Evolutionary conservation across 2,888 invertebrate species (phyloP).

Genomic region (Gisinianus flammeolus): DNA sequence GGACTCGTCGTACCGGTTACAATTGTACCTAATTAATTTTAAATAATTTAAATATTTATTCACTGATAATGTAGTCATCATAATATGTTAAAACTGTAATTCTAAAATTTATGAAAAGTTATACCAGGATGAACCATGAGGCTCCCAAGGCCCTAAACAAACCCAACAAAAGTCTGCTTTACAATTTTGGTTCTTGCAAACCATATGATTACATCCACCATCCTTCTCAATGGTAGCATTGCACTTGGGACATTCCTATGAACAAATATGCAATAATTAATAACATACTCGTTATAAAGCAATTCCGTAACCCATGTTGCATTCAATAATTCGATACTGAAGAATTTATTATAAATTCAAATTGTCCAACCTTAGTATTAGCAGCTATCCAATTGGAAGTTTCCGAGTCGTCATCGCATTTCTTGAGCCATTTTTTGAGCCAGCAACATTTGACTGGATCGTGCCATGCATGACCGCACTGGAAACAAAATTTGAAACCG

Average conservation of each 20-base stretch:
- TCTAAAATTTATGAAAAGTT: not conserved
- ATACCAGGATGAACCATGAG: constrained; percentile 93
- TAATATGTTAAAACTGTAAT: not conserved
- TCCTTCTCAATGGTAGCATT: constrained; percentile 96
- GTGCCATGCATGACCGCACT: constrained; percentile 97
- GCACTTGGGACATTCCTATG: constrained; percentile 92
- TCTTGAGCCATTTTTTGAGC: constrained; percentile 95
- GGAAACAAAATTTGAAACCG: constrained; percentile 92
- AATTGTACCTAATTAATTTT: constrained; percentile 74
- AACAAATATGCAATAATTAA: constrained; percentile 27
- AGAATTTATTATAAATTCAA: not conserved
- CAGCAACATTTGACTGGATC: constrained; percentile 95
- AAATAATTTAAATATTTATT: not conserved
- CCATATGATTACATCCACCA: constrained; percentile 99
- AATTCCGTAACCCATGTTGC: not conserved
- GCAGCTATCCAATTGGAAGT: constrained; percentile 99
- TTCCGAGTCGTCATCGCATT: constrained; percentile 98
- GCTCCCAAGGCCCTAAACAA: constrained; percentile 98
- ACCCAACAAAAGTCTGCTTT: constrained; percentile 99
- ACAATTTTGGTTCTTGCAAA: constrained; percentile 93
- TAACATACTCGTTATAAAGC: not conserved
- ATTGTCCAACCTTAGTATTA: constrained; percentile 79
- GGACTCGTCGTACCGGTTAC: constrained; percentile 96
- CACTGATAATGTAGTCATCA: too few relatives aligned
- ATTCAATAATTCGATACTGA: not conserved